A percentile compares a stretch with the other conserved stretches of the same genome.
phyloP scores from a whole-genome alignment of 2,113 vertebrate species.

The Corythornis madagascariensis region DNA sequence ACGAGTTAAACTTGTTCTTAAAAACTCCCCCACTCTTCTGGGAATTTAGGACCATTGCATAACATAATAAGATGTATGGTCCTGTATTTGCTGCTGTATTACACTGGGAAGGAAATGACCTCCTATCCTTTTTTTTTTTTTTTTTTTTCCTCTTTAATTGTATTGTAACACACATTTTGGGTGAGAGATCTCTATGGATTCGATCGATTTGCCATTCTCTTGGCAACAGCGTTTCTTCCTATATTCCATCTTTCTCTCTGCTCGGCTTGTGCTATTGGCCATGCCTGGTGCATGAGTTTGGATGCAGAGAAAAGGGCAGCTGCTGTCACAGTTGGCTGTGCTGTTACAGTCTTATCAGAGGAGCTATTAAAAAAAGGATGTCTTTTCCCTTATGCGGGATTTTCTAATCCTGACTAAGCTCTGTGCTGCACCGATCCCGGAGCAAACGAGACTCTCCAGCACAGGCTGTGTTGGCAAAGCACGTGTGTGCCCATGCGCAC shows the following conservation, averaged over 20 bases:
- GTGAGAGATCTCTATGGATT: background rate
- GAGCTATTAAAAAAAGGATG: background rate
- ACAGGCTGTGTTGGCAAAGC: background rate
- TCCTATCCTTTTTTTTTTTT: background rate
- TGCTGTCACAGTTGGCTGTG: constrained; percentile 42
- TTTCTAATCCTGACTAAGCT: constrained; percentile 1
- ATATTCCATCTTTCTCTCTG: constrained; percentile 35
- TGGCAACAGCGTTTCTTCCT: background rate
- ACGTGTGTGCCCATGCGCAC: fast-evolving
- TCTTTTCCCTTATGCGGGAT: background rate
- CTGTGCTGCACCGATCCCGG: background rate
- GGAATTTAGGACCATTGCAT: background rate
- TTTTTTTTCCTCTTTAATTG: background rate
- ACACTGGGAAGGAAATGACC: background rate
- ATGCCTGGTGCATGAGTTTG: background rate
- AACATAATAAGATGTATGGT: background rate
- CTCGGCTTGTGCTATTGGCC: background rate
- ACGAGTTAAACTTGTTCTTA: constrained; percentile 26
- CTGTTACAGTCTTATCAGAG: constrained; percentile 18
- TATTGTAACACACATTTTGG: background rate
- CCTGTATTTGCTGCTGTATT: background rate
- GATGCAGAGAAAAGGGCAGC: constrained; percentile 3
- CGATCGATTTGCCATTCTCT: background rate
- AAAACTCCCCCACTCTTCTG: background rate
- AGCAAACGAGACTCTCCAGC: background rate